Evolutionary conservation across 1,140 invertebrate genomes (phyloP).

Genomic region (Conus ventricosus): DNA sequence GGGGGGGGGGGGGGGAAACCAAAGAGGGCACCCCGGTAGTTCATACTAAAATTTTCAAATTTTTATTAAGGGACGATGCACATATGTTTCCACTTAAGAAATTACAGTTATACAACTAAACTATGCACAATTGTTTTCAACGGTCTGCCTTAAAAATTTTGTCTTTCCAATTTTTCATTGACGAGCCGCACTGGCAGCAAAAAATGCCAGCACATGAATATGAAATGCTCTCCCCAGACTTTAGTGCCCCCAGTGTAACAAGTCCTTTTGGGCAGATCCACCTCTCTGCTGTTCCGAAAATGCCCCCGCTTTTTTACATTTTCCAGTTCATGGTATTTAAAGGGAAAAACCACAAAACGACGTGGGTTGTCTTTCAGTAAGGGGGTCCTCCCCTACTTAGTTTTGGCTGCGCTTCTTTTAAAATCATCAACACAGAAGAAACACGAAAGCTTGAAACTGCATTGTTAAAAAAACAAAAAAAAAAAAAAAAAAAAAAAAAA

Average conservation of each 20-base stretch:
- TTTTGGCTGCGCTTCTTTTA: neutral
- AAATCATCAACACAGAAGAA: neutral
- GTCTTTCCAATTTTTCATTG: conserved; percentile 93
- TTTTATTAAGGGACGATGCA: no score
- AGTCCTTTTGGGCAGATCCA: conserved; percentile 82
- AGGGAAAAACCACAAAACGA: conserved; percentile 97
- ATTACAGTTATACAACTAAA: no score
- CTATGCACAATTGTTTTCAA: no score
- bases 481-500: no score
- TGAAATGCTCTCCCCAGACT: conserved; percentile 93
- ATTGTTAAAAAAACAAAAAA: neutral
- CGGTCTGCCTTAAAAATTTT: no score
- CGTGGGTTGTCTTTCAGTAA: conserved; percentile 91
- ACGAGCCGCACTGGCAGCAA: conserved; percentile 99
- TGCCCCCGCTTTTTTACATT: conserved; percentile 99
- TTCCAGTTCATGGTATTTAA: conserved; percentile 94
- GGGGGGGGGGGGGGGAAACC: no score
- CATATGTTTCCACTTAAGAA: no score
- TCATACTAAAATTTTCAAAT: no score
- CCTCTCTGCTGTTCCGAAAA: conserved; percentile 99
- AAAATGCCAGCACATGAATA: conserved; percentile 98
- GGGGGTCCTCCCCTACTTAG: conserved; percentile 83
- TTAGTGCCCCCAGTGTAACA: conserved; percentile 88
- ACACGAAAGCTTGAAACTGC: neutral
- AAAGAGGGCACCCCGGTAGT: no score